Percentiles rank a stretch among this genome's conserved stretches.
phyloP scores from a whole-genome alignment of 1,140 invertebrate species.

The Zaprionus ghesquierei region DNA sequence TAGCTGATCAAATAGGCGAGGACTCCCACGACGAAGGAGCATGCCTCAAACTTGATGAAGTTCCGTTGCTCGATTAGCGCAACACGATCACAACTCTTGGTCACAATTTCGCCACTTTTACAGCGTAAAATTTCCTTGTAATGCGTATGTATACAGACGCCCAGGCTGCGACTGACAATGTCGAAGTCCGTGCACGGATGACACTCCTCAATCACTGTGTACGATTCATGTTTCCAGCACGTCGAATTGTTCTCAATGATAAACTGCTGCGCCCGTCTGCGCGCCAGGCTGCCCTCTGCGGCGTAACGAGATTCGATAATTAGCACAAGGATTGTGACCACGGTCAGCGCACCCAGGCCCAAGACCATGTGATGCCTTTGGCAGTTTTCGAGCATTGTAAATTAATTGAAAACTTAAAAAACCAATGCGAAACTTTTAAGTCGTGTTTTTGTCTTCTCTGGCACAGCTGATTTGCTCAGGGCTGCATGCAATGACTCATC shows the following conservation, averaged over 20 bases:
- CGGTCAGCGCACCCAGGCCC: constrained; percentile 85
- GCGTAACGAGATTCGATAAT: constrained; percentile 89
- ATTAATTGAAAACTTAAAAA: constrained; percentile 5
- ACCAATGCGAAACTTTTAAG: background rate
- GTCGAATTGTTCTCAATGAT: constrained; percentile 89
- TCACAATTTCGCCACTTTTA: constrained; percentile 87
- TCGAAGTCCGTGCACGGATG: constrained; percentile 91
- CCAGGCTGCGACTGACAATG: constrained; percentile 87
- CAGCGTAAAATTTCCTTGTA: constrained; percentile 89
- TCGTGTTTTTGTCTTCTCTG: constrained; percentile 15
- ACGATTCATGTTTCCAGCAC: constrained; percentile 88
- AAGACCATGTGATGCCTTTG: constrained; percentile 88
- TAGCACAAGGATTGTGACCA: constrained; percentile 89
- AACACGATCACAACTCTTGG: constrained; percentile 87
- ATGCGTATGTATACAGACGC: constrained; percentile 88
- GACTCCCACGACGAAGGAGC: constrained; percentile 88
- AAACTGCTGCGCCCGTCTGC: constrained; percentile 82
- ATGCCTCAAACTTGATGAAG: constrained; percentile 93
- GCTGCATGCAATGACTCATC: constrained; percentile 6
- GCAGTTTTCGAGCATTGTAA: constrained; percentile 87
- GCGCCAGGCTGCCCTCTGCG: constrained; percentile 57
- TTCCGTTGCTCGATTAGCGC: constrained; percentile 89
- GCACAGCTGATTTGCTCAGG: constrained; percentile 31
- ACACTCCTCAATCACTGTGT: constrained; percentile 88
- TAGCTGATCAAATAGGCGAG: constrained; percentile 76